Base-by-base conservation (phyloP, 92 coral and sea anemone species). In the Paramuricea clavata region DNA sequence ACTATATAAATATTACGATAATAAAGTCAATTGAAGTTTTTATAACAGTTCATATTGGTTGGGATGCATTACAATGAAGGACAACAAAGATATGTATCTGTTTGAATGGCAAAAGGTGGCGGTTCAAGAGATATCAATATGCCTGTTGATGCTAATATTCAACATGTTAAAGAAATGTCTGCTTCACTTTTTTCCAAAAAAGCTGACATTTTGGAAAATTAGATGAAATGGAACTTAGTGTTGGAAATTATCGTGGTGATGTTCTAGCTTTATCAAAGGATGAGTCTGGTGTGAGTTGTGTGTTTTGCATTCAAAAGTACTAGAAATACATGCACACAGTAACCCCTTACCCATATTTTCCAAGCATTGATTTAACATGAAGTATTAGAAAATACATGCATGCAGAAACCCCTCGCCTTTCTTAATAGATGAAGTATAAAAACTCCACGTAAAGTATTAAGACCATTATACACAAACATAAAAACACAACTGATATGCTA, bases 1-100 rank as follows among this genome's bases (percentile, higher is more conserved):
- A n/a, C n/a, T n/a, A n/a, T n/a, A n/a, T n/a, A n/a, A n/a, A n/a
- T n/a, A n/a, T n/a, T n/a, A n/a, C n/a, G n/a, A n/a, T n/a, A n/a
- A n/a, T n/a, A n/a, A n/a, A n/a, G n/a, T n/a, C n/a, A n/a, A n/a
- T n/a, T n/a, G n/a, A n/a, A n/a, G n/a, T n/a, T n/a, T n/a, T n/a
- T n/a, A n/a, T n/a, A n/a, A n/a, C n/a, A n/a, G n/a, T 81, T 22
- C 86, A 81, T 17, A 81, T 81, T 32, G 75, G 86, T 13, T 81
- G 75, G 86, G n/a, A 39, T 81, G 70, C 74, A 81, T 61, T 81
- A 61, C 23, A 49, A 81, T 22, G 86, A 60, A 21, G 0, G 33
- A 17, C 52, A 68, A 21, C 35, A 68, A 68, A 44, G 69, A 69
- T 83, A 83, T 41, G 49, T 83, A 15, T 65, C 87, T 3, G 79